Conservation (phyloP, 2,888 invertebrate genomes). For the Julus scandinavius region DNA sequence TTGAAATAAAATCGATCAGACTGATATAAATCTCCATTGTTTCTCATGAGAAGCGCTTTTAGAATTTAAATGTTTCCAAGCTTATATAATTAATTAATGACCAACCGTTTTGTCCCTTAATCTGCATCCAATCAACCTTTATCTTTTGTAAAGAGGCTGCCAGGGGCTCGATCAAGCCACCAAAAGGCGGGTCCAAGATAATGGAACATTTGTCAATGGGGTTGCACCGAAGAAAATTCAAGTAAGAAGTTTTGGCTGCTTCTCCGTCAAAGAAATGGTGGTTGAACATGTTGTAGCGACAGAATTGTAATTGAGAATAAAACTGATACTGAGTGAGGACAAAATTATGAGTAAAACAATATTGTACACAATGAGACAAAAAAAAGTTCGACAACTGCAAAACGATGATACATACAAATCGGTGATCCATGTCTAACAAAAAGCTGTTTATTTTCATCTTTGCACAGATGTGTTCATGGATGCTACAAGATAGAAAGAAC, state of each 20-base stretch:
- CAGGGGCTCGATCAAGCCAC: slow-evolving; percentile 85
- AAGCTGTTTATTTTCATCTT: slow-evolving; percentile 69
- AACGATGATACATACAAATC: slow-evolving; percentile 70
- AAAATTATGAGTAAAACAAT: slow-evolving; percentile 47
- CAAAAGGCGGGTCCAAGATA: slow-evolving; percentile 91
- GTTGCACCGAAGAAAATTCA: slow-evolving; percentile 61
- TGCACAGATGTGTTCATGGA: slow-evolving; percentile 76
- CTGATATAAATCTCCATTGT: no score
- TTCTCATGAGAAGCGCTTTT: no score
- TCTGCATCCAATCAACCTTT: slow-evolving; percentile 30
- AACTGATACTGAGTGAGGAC: slow-evolving; percentile 65
- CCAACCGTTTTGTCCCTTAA: background rate
- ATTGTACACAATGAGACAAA: background rate
- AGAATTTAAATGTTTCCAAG: no score
- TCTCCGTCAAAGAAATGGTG: slow-evolving; percentile 78
- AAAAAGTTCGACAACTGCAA: background rate
- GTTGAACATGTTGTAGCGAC: slow-evolving; percentile 92
- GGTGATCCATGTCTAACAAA: slow-evolving; percentile 83
- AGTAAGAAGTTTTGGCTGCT: slow-evolving; percentile 59
- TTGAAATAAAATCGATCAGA: no score
- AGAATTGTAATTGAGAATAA: slow-evolving; percentile 70
- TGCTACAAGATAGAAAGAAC: slow-evolving; percentile 63
- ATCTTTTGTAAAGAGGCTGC: slow-evolving; percentile 73
- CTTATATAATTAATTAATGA: background rate
- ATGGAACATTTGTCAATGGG: slow-evolving; percentile 68